Base-by-base conservation (phyloP, 2,888 invertebrate species). In the Scrobipalpa atriplicella region DNA sequence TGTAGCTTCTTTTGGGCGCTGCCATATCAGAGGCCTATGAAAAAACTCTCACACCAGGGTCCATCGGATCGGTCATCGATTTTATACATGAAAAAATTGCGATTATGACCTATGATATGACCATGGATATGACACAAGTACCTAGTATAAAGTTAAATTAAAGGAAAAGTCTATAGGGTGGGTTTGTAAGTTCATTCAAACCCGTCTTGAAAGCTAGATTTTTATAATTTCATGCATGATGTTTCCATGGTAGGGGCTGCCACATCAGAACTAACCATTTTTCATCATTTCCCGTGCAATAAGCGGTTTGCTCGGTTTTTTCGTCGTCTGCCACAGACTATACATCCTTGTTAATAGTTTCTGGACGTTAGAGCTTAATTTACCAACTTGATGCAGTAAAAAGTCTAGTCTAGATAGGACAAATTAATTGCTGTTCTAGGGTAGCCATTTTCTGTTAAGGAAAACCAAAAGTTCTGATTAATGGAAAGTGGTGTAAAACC, bases 211-310 rank as follows among this genome's bases (percentile, higher is more conserved):
- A n/a, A n/a, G n/a, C n/a, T n/a, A n/a, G n/a, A n/a, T n/a, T n/a
- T n/a, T n/a, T n/a, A n/a, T n/a, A n/a, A n/a, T n/a, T n/a, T n/a
- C n/a, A n/a, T n/a, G n/a, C n/a, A n/a, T n/a, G 69, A 71, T 19
- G 56, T 54, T 43, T 7, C 10, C 9, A 29, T 73, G 64, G 82
- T 85, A 85, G 73, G 67, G 76, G 71, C 58, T 60, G 36, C 62
- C 66, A 68, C 69, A 10, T 21, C 68, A 69, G 73, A 71, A 74
- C 71, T 74, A 77, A 74, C 77, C 85, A 86, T 87, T 86, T 86
- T 84, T 87, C 87, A 86, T 87, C 83, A 85, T 87, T 85, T 85
- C 80, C 82, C 75, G 75, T 69, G 79, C 79, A 80, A 79, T 85
- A 85, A 85, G 84, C 85, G 81, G 82, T 81, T 85, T 85, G 83